Percentiles rank a stretch among this genome's conserved stretches.
These are phyloP conservation scores for Andrena bicolor DNA, from an alignment of 2,888 invertebrate species.

Conservation along the genomic window DNA sequence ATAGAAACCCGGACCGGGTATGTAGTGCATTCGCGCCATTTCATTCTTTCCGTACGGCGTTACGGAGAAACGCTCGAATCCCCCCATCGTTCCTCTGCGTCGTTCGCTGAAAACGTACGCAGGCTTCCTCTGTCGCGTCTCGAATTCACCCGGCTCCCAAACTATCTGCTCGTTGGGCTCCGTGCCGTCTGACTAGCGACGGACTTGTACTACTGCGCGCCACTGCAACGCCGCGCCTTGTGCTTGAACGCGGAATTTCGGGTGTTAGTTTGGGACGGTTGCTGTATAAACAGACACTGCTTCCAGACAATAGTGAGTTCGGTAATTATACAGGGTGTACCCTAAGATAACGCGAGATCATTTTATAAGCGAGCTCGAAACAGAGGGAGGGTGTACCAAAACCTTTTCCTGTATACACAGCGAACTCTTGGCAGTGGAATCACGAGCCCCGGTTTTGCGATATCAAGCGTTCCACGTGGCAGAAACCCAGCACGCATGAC, in stretches of 20 bases:
- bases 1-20: constrained; percentile 20
- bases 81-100: not conserved
- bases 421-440: not conserved
- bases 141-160: not conserved
- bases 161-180: not conserved
- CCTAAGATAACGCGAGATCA: no score
- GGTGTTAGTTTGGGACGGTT: constrained; percentile 18
- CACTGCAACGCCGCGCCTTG: constrained; percentile 1
- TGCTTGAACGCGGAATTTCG: constrained; percentile 27
- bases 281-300: constrained; percentile 13
- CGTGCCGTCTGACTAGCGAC: constrained; percentile 17
- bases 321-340: not conserved
- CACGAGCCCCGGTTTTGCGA: not conserved
- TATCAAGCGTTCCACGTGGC: not conserved
- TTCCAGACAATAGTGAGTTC: not conserved
- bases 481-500: no score
- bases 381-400: not conserved
- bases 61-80: not conserved
- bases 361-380: no score
- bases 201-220: constrained; percentile 6
- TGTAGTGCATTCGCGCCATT: constrained; percentile 16
- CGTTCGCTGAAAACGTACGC: not conserved
- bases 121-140: not conserved
- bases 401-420: not conserved
- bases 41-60: constrained; percentile 20